phyloP scores from a whole-genome alignment of 2,113 vertebrate genomes.

The Pteruthius melanotis region DNA sequence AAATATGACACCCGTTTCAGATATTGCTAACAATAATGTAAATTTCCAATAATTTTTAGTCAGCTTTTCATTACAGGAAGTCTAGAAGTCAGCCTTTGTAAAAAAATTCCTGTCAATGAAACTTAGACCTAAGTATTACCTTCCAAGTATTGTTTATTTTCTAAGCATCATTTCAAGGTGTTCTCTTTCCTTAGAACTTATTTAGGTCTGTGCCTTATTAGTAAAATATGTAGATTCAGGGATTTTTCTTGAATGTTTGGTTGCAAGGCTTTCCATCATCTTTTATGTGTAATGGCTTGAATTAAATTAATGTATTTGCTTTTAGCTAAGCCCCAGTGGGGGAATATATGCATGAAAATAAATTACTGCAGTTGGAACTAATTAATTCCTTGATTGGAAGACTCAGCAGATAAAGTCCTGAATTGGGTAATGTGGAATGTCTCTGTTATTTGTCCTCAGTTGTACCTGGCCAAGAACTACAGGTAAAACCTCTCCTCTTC shows the following conservation, averaged over 20 bases:
- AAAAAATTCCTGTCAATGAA: neutral
- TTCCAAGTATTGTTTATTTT: neutral
- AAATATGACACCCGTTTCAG: neutral
- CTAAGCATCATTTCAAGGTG: neutral
- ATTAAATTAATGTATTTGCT: neutral
- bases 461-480: neutral
- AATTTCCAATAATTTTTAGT: neutral
- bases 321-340: neutral
- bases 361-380: neutral
- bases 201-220: neutral
- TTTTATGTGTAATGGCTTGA: neutral
- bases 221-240: neutral
- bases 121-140: neutral
- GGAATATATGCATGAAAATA: neutral
- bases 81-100: neutral
- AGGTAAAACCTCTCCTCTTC: neutral
- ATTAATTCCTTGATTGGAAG: neutral
- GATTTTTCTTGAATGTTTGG: neutral
- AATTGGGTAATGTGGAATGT: neutral
- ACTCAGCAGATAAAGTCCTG: neutral
- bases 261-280: neutral
- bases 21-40: neutral
- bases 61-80: neutral
- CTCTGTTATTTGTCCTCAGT: neutral
- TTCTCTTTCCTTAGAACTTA: neutral